Percentiles rank a stretch among this genome's conserved stretches.
These are phyloP conservation scores for Drosophila equinoxialis DNA, from an alignment of 1,140 invertebrate genomes.

Conservation along the genomic window DNA sequence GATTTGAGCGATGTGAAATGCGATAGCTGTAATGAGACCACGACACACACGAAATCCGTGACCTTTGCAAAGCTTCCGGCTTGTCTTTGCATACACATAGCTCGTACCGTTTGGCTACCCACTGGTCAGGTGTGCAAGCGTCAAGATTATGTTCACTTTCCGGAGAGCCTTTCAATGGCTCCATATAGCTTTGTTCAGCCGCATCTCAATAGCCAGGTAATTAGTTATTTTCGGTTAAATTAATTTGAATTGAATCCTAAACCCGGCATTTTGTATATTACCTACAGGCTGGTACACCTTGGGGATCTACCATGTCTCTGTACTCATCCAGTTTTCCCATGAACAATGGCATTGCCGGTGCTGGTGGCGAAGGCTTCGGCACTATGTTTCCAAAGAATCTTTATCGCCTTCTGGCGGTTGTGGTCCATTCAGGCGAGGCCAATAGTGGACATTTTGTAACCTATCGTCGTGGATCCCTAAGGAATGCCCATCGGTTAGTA, in stretches of 20 bases:
- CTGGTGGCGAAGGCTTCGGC: constrained; percentile 65
- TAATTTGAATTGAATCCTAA: no score
- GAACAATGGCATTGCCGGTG: constrained; percentile 63
- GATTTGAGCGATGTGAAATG: constrained; percentile 93
- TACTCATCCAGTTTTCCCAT: constrained; percentile 79
- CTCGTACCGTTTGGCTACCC: constrained; percentile 91
- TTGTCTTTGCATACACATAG: constrained; percentile 90
- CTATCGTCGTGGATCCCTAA: constrained; percentile 89
- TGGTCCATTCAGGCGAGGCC: constrained; percentile 94
- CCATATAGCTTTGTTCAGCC: constrained; percentile 89
- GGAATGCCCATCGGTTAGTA: constrained; percentile 84
- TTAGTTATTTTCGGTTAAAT: background rate
- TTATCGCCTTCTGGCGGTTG: constrained; percentile 91
- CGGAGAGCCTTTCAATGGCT: constrained; percentile 91
- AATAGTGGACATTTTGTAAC: constrained; percentile 96
- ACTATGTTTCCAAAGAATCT: constrained; percentile 83
- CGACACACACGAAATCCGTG: constrained; percentile 90
- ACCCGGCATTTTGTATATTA: background rate
- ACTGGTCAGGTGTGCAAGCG: constrained; percentile 91
- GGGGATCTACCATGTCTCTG: constrained; percentile 80
- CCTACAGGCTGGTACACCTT: constrained; percentile 76
- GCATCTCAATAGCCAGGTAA: constrained; percentile 83
- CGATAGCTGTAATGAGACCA: constrained; percentile 88
- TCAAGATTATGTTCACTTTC: constrained; percentile 93
- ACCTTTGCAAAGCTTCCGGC: constrained; percentile 89